Base-by-base conservation (phyloP, 2,797 vertebrate genomes). In the Cossypha heuglini region DNA sequence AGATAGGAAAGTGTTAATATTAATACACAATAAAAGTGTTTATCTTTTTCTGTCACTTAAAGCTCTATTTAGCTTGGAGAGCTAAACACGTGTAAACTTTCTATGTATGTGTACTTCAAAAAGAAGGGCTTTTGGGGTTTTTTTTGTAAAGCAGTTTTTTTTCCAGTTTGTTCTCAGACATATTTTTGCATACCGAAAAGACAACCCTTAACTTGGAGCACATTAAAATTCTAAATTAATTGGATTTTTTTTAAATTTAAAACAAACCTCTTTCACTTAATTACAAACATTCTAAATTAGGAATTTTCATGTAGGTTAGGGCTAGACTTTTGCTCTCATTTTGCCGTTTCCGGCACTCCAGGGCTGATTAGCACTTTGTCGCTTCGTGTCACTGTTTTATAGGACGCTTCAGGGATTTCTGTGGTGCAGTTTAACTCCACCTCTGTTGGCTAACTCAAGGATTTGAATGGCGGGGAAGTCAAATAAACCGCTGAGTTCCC, bases 391-490 rank as follows among this genome's bases (percentile, higher is more conserved):
- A n/a, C 15, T 42, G 21, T 11, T 78, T 49, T 5, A 63, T 0
- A 35, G 12, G 4, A 26, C 29, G 16, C 4, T n/a, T 20, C 17
- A 10, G 4, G 14, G 16, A 84, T 21, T 68, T 7, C 26, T 52
- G 20, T 11, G 12, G 35, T 3, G 19, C 45, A 40, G 6, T 35
- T 67, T 17, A 46, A 24, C 35, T 57, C 35, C 46, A 58, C 12
- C 2, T 26, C 18, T 28, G 9, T 2, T 18, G 33, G n/a, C 25
- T 85, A 94, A 80, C 2, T 6, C 11, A 54, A 19, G 31, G 35
- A 40, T 14, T n/a, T 26, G 2, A 58, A 43, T 1, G 2, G 2
- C 1, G 11, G 3, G 5, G 0, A 12, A 16, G 24, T 26, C 21
- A 77, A 58, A 59, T 22, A 83, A 72, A 35, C 10, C 4, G 17